Base-by-base conservation (phyloP, 2,888 invertebrate species). In the Pristionchus mayeri region DNA sequence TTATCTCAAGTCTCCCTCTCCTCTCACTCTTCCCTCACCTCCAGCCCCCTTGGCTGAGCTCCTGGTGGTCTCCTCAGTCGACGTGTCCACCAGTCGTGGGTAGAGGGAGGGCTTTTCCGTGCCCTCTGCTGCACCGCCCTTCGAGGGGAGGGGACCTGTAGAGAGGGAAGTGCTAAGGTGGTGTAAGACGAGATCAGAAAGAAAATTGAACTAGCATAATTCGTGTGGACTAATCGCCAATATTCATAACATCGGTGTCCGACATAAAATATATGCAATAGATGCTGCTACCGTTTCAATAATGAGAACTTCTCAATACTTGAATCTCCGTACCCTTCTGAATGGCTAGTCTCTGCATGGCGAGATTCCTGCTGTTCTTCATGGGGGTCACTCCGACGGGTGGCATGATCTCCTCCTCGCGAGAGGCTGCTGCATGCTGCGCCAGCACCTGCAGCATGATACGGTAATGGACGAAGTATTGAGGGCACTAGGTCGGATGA, bases 281-380 rank as follows among this genome's bases (percentile, higher is more conserved):
- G 44, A 44, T 44, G 13, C 44, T 44, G 44, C 44, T 44, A 44
- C 44, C 44, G 44, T 44, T 44, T 44, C 54, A 54, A 63, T 30
- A 63, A 63, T 44, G 6, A 63, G 63, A 11, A 63, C 6, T 24
- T 2, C 18, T 52, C 27, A 27, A 57, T 24, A 9, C 57, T 18
- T 27, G 67, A 34, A 34, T 1, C 24, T 37, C 44, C 81, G 37
- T 34, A 91, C 91, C 91, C 88, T 89, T 89, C 79, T 92, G 92
- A 52, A 90, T 91, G 37, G 92, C 92, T 21, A 92, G 86, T 60
- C 91, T 86, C 84, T 92, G 92, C 86, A 92, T 88, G 13, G 91
- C 91, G 63, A 90, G 91, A n/a, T 88, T 87, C 34, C 89, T 85
- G 81, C 88, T 89, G 86, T 92, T 91, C 85, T 91, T 91, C 0